Percentiles rank a stretch among this genome's conserved stretches.
These are phyloP conservation scores for Pteronura brasiliensis DNA, from an alignment of 2,113 vertebrate genomes.

Conservation along the genomic window DNA sequence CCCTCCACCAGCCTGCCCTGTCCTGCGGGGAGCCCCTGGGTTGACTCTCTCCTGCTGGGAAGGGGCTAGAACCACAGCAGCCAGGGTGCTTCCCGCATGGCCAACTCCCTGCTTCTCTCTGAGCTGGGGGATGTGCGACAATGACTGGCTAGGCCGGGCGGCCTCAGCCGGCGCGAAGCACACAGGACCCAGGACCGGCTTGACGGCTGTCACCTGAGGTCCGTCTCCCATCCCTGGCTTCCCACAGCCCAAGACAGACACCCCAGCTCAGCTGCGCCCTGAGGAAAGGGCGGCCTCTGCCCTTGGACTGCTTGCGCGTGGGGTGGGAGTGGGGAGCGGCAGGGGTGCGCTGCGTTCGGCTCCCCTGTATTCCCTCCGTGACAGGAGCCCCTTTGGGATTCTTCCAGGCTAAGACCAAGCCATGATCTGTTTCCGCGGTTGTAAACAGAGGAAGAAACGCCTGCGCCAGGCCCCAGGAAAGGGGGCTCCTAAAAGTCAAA, in stretches of 20 bases:
- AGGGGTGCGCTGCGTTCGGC: no score
- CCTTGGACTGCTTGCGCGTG: fast-evolving
- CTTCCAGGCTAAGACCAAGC: background rate
- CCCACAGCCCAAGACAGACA: background rate
- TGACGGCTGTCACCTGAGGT: background rate
- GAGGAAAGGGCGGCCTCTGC: background rate
- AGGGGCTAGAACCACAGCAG: fast-evolving
- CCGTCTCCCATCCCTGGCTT: background rate
- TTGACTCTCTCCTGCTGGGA: background rate
- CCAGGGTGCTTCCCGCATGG: background rate
- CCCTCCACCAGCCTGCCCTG: background rate
- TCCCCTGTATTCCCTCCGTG: background rate
- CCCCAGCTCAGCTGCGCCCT: background rate
- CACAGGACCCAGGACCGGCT: background rate
- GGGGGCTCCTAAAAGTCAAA: no score
- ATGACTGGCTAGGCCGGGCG: background rate
- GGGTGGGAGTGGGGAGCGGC: no score
- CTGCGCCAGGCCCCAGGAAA: fast-evolving
- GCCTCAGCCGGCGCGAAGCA: background rate
- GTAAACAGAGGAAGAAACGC: background rate
- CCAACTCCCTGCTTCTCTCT: background rate
- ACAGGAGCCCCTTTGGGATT: background rate
- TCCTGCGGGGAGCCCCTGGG: background rate
- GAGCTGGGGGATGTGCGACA: background rate
- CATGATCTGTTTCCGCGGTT: fast-evolving